Evolutionary conservation across 2,113 vertebrate genomes (phyloP).

Genomic region (Meles meles): DNA sequence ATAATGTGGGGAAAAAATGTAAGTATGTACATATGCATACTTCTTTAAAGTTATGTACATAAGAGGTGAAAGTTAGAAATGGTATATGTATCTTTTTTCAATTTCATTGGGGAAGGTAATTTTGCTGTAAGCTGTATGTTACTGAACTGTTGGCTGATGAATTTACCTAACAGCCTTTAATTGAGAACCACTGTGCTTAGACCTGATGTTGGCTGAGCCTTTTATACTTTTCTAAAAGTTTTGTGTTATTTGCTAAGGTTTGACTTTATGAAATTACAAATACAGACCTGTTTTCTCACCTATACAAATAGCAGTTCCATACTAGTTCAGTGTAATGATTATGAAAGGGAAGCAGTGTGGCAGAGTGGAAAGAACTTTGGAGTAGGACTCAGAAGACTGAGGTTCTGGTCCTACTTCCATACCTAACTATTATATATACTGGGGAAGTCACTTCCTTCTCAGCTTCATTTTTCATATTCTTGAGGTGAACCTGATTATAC

Average conservation of each 20-base stretch:
- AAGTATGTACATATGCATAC: background rate
- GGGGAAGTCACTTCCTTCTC: background rate
- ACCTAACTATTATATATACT: background rate
- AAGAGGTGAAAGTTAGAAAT: background rate
- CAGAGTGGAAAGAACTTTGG: background rate
- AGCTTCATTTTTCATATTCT: background rate
- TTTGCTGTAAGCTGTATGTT: constrained; percentile 14
- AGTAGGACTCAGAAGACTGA: background rate
- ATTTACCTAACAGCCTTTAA: background rate
- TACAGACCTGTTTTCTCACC: background rate
- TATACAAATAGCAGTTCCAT: background rate
- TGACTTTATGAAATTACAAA: background rate
- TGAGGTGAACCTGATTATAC: background rate
- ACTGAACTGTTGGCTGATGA: background rate
- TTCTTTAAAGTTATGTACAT: constrained; percentile 24
- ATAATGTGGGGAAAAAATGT: background rate
- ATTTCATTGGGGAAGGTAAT: background rate
- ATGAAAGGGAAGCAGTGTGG: background rate
- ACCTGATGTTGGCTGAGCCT: background rate
- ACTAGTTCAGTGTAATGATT: background rate
- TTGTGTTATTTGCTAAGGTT: background rate
- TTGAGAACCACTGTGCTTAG: background rate
- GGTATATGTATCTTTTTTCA: background rate
- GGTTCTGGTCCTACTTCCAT: background rate
- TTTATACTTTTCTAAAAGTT: constrained; percentile 30